Conservation (phyloP, 2,888 invertebrate species). For the Orthonevra nobilis region DNA sequence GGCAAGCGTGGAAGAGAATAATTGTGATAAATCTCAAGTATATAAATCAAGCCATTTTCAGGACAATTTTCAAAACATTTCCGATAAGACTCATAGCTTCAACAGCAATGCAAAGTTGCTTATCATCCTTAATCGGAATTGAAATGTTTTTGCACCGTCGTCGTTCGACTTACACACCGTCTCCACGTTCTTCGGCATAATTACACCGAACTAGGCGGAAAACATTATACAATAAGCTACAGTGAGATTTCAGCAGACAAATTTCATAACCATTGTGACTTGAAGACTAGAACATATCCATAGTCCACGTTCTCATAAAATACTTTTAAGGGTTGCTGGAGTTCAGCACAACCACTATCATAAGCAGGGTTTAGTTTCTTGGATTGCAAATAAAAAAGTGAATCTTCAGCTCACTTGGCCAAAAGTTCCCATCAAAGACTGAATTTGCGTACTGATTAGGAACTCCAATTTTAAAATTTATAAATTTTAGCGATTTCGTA, state of each 20-base stretch:
- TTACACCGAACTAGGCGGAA: neutral
- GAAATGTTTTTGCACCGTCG: neutral
- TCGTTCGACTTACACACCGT: neutral
- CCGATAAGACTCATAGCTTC: neutral
- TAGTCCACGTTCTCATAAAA: conserved; percentile 16
- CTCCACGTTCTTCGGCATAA: neutral
- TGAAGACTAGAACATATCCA: conserved; percentile 9
- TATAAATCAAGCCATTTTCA: too few species aligned
- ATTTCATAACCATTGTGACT: conserved; percentile 8
- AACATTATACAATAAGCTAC: neutral
- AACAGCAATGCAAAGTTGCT: neutral
- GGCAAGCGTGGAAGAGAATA: too few species aligned
- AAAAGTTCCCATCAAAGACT: conserved; percentile 1
- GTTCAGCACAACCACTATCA: neutral
- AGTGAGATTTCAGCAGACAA: neutral
- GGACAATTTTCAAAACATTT: conserved; percentile 3
- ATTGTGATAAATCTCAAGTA: too few species aligned
- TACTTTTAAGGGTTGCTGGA: neutral
- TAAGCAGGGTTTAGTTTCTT: conserved; percentile 5
- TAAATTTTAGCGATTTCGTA: conserved; percentile 6
- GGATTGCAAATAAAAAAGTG: conserved; percentile 2
- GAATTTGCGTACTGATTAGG: neutral
- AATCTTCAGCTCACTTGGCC: conserved; percentile 6
- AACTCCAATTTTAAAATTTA: conserved; percentile 28
- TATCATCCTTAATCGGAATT: neutral